A percentile compares a stretch with the other conserved stretches of the same genome.
These are phyloP conservation scores for Microtus montanus DNA, from an alignment of 2,113 vertebrate species.

Conservation along the genomic window DNA sequence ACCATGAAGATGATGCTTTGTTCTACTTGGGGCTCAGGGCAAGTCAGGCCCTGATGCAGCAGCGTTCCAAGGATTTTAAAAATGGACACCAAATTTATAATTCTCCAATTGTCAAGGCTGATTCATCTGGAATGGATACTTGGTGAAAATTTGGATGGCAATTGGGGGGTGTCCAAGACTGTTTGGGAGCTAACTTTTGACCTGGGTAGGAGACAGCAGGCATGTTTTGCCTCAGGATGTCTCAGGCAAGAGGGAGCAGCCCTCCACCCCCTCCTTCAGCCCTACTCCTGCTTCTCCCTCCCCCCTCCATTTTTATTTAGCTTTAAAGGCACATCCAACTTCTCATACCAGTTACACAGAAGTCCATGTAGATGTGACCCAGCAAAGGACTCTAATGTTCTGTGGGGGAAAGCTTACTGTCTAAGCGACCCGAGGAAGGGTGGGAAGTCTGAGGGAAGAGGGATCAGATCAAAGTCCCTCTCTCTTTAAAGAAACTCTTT, in stretches of 20 bases:
- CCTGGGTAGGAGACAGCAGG: neutral
- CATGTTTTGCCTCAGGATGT: neutral
- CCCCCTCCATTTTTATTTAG: neutral
- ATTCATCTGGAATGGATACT: constrained; percentile 73
- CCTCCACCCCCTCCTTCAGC: rapidly evolving
- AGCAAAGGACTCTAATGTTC: neutral
- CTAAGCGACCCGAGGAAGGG: neutral
- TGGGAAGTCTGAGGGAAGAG: neutral
- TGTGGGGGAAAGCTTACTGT: neutral
- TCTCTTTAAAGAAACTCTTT: neutral
- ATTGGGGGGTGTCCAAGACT: neutral
- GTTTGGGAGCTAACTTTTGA: neutral
- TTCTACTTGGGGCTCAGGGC: constrained; percentile 81
- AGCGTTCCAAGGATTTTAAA: constrained; percentile 75
- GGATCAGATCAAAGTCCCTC: neutral
- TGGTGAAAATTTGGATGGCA: constrained; percentile 45
- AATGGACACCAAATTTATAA: constrained; percentile 70
- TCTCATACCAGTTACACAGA: neutral
- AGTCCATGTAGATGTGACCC: neutral
- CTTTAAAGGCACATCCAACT: neutral
- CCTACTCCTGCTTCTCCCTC: rapidly evolving
- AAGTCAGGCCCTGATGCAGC: constrained; percentile 79
- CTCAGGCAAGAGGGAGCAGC: neutral
- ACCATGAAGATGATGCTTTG: constrained; percentile 83
- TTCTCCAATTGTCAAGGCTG: constrained; percentile 57